These are phyloP conservation scores for Luperina nickerlii DNA, from an alignment of 2,888 invertebrate genomes.

Conservation along the genomic window DNA sequence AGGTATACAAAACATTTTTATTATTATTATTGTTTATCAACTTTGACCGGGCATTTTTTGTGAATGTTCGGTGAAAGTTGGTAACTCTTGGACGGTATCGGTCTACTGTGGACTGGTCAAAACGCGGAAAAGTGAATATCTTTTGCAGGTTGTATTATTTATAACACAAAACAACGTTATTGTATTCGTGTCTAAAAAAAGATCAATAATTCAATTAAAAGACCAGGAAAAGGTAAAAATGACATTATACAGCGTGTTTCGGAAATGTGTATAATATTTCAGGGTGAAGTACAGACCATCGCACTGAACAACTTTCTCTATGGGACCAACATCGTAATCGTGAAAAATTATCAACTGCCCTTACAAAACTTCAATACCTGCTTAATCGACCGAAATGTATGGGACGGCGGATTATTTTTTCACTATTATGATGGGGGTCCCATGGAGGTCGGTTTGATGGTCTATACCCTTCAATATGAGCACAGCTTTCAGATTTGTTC, in stretches of 20 bases:
- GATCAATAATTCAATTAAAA: neutral
- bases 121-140: constrained; percentile 44
- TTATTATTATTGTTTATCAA: constrained; percentile 51
- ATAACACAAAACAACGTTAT: constrained; percentile 29
- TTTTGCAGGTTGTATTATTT: constrained; percentile 62
- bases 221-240: neutral
- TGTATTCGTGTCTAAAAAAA: constrained; percentile 48
- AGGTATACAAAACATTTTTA: constrained; percentile 62
- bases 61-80: constrained; percentile 53
- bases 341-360: neutral
- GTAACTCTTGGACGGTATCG: constrained; percentile 22
- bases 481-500: neutral
- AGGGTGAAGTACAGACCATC: neutral
- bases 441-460: neutral
- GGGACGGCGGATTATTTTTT: neutral
- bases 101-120: constrained; percentile 48
- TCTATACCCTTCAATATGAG: too few species aligned
- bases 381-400: neutral
- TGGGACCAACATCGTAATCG: neutral
- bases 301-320: neutral
- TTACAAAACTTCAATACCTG: neutral
- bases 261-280: neutral
- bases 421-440: neutral
- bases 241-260: neutral
- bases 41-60: constrained; percentile 37